Percentiles rank a stretch among this genome's conserved stretches.
Conservation (phyloP, 2,888 invertebrate genomes). For the Gibbula magus region DNA sequence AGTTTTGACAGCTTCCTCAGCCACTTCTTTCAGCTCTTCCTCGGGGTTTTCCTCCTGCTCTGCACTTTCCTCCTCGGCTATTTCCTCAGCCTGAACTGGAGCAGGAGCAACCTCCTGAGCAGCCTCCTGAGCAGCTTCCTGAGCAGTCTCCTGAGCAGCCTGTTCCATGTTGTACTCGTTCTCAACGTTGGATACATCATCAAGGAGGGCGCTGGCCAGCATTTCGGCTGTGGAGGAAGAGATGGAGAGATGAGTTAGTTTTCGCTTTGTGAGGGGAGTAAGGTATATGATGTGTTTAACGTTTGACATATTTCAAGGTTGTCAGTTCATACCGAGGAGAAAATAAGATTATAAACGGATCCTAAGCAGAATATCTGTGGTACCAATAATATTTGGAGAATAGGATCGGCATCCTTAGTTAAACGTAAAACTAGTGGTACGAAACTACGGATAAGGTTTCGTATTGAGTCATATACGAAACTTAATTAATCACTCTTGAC, state of each 20-base stretch:
- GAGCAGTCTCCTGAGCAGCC: not conserved
- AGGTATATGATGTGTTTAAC: not conserved
- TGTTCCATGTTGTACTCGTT: not conserved
- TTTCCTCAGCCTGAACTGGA: not conserved
- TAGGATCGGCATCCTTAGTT: too few relatives aligned
- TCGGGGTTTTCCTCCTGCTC: not conserved
- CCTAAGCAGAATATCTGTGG: too few relatives aligned
- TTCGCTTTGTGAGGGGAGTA: too few relatives aligned
- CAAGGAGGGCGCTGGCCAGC: conserved; percentile 31
- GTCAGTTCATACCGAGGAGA: not conserved
- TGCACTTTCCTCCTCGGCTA: not conserved
- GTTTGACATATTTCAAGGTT: not conserved
- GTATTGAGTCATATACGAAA: too few relatives aligned
- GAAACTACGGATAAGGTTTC: too few relatives aligned
- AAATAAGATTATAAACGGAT: too few relatives aligned
- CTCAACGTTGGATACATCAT: conserved; percentile 22
- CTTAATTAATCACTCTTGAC: too few relatives aligned
- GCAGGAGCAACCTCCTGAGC: not conserved
- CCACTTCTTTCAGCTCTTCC: conserved; percentile 15
- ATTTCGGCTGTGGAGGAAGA: conserved; percentile 29
- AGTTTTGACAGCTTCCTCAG: not conserved
- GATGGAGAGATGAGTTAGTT: not conserved
- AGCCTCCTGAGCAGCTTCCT: not conserved
- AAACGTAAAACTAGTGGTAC: too few relatives aligned
- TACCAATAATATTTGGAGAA: too few relatives aligned